Evolutionary conservation across 2,888 invertebrate species (phyloP).

Genomic region (Caenorhabditis doughertyi): DNA sequence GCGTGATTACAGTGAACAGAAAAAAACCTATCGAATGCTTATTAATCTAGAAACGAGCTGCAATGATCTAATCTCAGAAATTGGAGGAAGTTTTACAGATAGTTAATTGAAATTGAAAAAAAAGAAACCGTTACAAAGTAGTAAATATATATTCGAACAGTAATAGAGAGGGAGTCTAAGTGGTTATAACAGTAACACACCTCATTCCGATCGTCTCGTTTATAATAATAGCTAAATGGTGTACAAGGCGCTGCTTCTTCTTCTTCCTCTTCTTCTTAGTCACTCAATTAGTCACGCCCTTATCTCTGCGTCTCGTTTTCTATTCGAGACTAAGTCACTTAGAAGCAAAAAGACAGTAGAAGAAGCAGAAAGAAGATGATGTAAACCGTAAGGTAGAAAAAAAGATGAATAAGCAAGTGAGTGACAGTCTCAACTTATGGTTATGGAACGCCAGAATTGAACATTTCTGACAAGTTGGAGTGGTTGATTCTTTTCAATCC

Average conservation of each 20-base stretch:
- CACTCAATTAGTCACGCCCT: conserved; percentile 64
- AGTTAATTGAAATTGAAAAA: background rate
- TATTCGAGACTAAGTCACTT: conserved; percentile 45
- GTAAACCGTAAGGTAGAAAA: conserved; percentile 41
- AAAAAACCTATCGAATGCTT: no score
- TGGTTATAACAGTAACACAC: conserved; percentile 60
- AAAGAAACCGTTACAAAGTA: conserved; percentile 14
- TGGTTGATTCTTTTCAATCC: conserved; percentile 4
- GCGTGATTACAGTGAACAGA: no score
- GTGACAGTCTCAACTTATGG: background rate
- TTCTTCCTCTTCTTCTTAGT: conserved; percentile 17
- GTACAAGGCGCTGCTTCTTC: conserved; percentile 57
- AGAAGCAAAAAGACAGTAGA: background rate
- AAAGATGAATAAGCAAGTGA: conserved; percentile 33
- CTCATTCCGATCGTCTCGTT: conserved; percentile 39
- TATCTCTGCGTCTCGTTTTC: conserved; percentile 37
- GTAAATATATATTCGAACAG: conserved; percentile 21
- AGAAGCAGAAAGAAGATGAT: conserved; percentile 9
- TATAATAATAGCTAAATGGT: conserved; percentile 57
- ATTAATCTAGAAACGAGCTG: background rate
- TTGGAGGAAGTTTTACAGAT: background rate
- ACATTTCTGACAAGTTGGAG: conserved; percentile 5
- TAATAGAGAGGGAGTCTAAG: conserved; percentile 34
- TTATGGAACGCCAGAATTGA: conserved; percentile 21
- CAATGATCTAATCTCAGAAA: background rate